These are phyloP conservation scores for Bilobella aurantiaca DNA, from an alignment of 1,140 invertebrate species.

Conservation along the genomic window DNA sequence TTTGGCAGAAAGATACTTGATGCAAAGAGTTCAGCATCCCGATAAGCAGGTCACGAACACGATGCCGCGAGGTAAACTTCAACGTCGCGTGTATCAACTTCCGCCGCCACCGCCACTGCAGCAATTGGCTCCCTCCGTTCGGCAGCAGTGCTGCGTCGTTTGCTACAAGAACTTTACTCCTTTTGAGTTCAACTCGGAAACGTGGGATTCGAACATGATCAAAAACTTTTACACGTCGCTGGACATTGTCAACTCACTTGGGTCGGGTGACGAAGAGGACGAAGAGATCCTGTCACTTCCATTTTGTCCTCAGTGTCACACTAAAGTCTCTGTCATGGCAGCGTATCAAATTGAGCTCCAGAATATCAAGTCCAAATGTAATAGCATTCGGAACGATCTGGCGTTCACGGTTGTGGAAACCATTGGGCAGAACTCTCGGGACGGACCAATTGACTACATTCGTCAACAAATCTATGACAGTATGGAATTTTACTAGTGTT, in stretches of 20 bases:
- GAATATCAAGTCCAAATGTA: constrained; percentile 19
- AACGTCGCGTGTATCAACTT: not conserved
- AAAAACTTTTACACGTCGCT: constrained; percentile 26
- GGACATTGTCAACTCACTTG: constrained; percentile 11
- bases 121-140: not conserved
- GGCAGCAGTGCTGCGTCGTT: constrained; percentile 25
- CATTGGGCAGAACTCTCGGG: constrained; percentile 20
- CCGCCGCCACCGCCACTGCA: not conserved
- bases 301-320: constrained; percentile 31
- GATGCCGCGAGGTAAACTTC: not conserved
- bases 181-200: constrained; percentile 1
- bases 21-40: too few species aligned
- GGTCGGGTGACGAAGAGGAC: constrained; percentile 15
- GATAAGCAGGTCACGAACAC: not conserved
- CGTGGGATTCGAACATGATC: constrained; percentile 19
- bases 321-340: constrained; percentile 26
- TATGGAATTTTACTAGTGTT: not conserved
- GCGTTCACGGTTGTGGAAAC: constrained; percentile 28
- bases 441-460: constrained; percentile 29
- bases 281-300: constrained; percentile 20
- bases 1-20: too few species aligned
- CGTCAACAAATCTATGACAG: constrained; percentile 28
- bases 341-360: constrained; percentile 20
- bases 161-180: constrained; percentile 23
- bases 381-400: constrained; percentile 25